Base-by-base conservation (phyloP, 2,888 invertebrate species). In the Girardia tigrina region DNA sequence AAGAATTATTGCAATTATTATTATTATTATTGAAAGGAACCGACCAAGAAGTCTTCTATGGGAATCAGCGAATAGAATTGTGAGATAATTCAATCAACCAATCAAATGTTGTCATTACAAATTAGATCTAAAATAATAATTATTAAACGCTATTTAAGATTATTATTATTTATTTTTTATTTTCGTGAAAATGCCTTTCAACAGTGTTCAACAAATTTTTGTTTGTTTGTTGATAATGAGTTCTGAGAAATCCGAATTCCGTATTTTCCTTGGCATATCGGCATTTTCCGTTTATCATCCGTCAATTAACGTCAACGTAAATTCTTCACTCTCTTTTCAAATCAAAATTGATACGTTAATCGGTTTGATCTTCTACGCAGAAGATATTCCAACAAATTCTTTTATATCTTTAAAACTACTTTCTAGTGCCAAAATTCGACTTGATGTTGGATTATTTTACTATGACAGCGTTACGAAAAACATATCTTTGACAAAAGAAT, bases 331-430 rank as follows among this genome's bases (percentile, higher is more conserved):
- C 4, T 56, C 56, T 20, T 56, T 56, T 56, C 56, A 56, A 56
- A 56, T 56, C 4, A 56, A 56, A 56, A 56, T 56, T 16, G 56
- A 56, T 56, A 56, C 56, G 23, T 56, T 56, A 16, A 56, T 16
- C 8, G 56, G 56, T 20, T 56, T 56, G n/a, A 56, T 56, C 4
- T 56, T 56, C 23, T 56, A 56, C 56, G 56, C 56, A 20, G 56
- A 56, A 56, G 56, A 56, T n/a, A 56, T 56, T 56, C n/a, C n/a
- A 56, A 56, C 56, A 4, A 56, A 56, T 56, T 56, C 56, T 8
- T 56, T 56, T 56, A 23, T 56, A 8, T 56, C 56, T 8, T 56
- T 56, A 16, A 56, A 56, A n/a, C n/a, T 56, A n/a, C 56, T 56
- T 56, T 56, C 56, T 4, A 56, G 56, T 56, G 56, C 56, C 56